Evolutionary conservation across 1,140 invertebrate genomes (phyloP).

Genomic region (Chelonus insularis): DNA sequence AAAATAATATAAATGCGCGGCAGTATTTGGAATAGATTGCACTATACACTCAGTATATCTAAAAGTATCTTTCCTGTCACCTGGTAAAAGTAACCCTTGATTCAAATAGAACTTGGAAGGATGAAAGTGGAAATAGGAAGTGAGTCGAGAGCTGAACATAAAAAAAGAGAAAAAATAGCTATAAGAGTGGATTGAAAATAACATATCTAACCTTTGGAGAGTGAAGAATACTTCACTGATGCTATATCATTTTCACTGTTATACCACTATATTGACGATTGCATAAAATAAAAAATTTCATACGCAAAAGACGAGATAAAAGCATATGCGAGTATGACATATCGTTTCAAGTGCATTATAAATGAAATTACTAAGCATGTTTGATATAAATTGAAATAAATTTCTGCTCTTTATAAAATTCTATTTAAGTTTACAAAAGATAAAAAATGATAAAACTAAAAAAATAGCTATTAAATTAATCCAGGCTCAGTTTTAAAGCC

Average conservation of each 20-base stretch:
- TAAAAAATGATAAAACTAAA: too few species aligned
- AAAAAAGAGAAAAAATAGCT: background rate
- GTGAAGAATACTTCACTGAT: background rate
- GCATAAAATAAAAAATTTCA: background rate
- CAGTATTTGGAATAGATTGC: too few species aligned
- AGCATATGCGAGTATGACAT: background rate
- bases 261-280: background rate
- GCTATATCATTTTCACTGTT: constrained; percentile 5
- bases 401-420: too few species aligned
- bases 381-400: background rate
- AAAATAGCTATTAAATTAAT: too few species aligned
- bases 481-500: too few species aligned
- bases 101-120: constrained; percentile 1
- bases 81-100: constrained; percentile 22
- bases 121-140: constrained; percentile 5
- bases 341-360: background rate
- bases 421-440: too few species aligned
- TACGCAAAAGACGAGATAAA: background rate
- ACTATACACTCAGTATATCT: too few species aligned
- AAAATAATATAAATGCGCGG: too few species aligned
- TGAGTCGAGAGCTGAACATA: background rate
- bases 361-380: constrained; percentile 5
- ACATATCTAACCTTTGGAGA: background rate
- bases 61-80: constrained; percentile 16
- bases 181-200: constrained; percentile 15